phyloP scores from a whole-genome alignment of 1,140 invertebrate species.

The Ridgeia piscesae region DNA sequence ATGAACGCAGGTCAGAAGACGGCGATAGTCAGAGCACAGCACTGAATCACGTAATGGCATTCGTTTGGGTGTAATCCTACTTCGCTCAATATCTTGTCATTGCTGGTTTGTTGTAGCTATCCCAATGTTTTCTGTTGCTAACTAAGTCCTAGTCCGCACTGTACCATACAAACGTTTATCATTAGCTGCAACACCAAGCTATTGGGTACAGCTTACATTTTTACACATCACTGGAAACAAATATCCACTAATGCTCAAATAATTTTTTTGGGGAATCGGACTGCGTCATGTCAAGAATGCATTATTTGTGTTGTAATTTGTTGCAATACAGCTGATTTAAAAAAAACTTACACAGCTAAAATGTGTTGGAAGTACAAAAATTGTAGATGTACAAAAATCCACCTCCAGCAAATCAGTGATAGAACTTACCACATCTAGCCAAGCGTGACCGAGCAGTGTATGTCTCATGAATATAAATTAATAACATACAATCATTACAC shows the following conservation, averaged over 20 bases:
- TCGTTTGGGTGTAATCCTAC: neutral
- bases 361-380: neutral
- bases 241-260: neutral
- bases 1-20: slow-evolving; percentile 3
- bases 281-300: neutral
- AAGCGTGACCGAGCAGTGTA: neutral
- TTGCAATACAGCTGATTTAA: neutral
- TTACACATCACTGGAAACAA: neutral
- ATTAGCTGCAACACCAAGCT: neutral
- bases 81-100: neutral
- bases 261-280: neutral
- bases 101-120: neutral
- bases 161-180: neutral
- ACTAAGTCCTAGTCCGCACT: neutral
- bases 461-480: neutral
- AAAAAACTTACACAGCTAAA: neutral
- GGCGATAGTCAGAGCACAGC: neutral
- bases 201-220: neutral
- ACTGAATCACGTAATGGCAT: neutral
- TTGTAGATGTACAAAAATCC: neutral
- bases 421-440: neutral
- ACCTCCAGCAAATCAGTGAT: neutral
- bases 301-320: neutral
- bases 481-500: neutral
- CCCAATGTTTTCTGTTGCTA: neutral